These are phyloP conservation scores for Heterochromis multidens DNA, from an alignment of 2,113 vertebrate species.

Conservation along the genomic window DNA sequence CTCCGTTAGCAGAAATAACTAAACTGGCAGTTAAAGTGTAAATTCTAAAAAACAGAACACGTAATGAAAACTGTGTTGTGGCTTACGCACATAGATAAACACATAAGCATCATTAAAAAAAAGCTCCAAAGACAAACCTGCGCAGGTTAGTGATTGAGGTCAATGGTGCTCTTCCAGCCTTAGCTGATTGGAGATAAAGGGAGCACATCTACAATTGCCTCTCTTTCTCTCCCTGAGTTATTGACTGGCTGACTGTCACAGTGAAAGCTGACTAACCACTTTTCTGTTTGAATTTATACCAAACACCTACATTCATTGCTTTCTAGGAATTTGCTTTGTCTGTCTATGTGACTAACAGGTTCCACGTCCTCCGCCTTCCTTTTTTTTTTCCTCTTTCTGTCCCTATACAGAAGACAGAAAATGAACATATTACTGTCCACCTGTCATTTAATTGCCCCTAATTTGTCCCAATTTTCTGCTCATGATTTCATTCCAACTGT, in stretches of 20 bases:
- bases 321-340: neutral
- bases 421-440: conserved; percentile 31
- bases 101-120: neutral
- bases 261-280: neutral
- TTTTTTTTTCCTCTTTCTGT: neutral
- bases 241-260: neutral
- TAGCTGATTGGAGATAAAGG: conserved; percentile 19
- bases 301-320: neutral
- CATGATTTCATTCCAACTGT: conserved; percentile 63
- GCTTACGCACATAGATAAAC: neutral
- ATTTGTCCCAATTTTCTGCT: conserved; percentile 68
- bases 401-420: conserved; percentile 17
- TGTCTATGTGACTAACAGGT: neutral
- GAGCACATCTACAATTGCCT: neutral
- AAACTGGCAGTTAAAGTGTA: neutral
- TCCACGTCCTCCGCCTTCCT: neutral
- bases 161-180: neutral
- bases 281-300: neutral
- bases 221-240: neutral
- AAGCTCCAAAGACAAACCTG: neutral
- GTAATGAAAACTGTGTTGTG: neutral
- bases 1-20: neutral
- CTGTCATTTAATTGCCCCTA: conserved; percentile 67
- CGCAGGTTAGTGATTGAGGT: neutral
- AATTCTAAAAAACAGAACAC: neutral